Evolutionary conservation across 1,140 invertebrate genomes (phyloP).

Genomic region (Diorhabda carinulata): DNA sequence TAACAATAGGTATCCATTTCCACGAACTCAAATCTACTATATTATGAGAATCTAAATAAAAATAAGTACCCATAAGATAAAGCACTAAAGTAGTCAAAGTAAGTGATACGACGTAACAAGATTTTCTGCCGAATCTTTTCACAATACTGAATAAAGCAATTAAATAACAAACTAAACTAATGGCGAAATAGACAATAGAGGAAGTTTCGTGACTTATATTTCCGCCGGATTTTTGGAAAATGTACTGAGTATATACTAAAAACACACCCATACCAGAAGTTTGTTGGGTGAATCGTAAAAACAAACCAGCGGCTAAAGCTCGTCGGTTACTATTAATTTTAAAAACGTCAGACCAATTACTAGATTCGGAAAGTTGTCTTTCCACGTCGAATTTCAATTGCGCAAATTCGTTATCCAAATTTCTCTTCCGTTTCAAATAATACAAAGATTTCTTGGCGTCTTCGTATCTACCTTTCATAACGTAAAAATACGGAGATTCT

Average conservation of each 20-base stretch:
- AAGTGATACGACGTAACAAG: neutral
- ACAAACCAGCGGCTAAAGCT: conserved; percentile 31
- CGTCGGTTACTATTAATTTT: conserved; percentile 36
- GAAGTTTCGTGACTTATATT: neutral
- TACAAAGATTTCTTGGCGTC: conserved; percentile 23
- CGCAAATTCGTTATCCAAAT: conserved; percentile 34
- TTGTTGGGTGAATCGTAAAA: conserved; percentile 33
- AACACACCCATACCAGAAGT: conserved; percentile 32
- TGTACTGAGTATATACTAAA: conserved; percentile 32
- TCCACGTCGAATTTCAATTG: conserved; percentile 35
- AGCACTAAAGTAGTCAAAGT: neutral
- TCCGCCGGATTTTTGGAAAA: conserved; percentile 30
- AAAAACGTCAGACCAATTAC: conserved; percentile 31
- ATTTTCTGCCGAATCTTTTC: conserved; percentile 32
- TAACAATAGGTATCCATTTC: conserved; percentile 38
- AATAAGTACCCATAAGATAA: neutral
- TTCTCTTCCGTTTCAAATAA: conserved; percentile 50
- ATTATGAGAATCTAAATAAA: neutral
- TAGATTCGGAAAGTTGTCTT: conserved; percentile 32
- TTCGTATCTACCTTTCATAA: conserved; percentile 20
- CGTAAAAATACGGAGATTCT: conserved; percentile 40
- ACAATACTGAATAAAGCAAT: neutral
- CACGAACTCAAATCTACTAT: conserved; percentile 30
- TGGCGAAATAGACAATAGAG: neutral
- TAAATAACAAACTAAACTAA: neutral